These are phyloP conservation scores for Calliphora vomitoria DNA, from an alignment of 2,888 invertebrate species.

Conservation along the genomic window DNA sequence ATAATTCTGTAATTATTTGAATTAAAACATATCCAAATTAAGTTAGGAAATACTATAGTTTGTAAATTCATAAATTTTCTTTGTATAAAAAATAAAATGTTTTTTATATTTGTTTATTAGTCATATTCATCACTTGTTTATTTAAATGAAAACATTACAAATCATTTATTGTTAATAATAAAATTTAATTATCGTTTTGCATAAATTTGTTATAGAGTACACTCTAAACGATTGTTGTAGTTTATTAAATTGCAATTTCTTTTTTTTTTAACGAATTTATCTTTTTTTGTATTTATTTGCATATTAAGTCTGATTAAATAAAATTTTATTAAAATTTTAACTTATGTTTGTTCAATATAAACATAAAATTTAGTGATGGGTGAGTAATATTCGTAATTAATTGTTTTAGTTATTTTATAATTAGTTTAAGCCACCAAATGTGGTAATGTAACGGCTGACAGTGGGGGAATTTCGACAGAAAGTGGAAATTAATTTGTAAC, in stretches of 20 bases:
- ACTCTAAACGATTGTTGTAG: slow-evolving; percentile 6
- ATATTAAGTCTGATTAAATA: slow-evolving; percentile 55
- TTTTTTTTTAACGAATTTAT: slow-evolving; percentile 5
- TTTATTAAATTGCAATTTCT: background rate
- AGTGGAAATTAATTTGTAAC: too few relatives aligned
- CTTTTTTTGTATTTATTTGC: slow-evolving; percentile 32
- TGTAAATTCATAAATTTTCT: too few relatives aligned
- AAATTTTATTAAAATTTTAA: slow-evolving; percentile 16
- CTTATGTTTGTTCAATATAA: background rate
- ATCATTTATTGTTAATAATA: background rate
- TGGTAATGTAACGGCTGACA: too few relatives aligned
- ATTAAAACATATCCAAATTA: too few relatives aligned
- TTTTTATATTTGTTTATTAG: background rate
- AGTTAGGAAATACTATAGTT: too few relatives aligned
- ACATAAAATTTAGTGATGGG: background rate
- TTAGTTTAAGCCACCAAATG: too few relatives aligned
- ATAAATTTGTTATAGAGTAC: background rate
- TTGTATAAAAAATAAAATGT: background rate
- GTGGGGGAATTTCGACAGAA: too few relatives aligned
- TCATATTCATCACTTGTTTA: background rate
- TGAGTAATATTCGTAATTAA: background rate
- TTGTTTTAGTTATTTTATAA: too few relatives aligned
- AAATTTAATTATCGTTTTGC: slow-evolving; percentile 14
- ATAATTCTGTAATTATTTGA: too few relatives aligned
- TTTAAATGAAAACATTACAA: slow-evolving; percentile 21